These are phyloP conservation scores for Philereme vetulata DNA, from an alignment of 2,888 invertebrate genomes.

Conservation along the genomic window DNA sequence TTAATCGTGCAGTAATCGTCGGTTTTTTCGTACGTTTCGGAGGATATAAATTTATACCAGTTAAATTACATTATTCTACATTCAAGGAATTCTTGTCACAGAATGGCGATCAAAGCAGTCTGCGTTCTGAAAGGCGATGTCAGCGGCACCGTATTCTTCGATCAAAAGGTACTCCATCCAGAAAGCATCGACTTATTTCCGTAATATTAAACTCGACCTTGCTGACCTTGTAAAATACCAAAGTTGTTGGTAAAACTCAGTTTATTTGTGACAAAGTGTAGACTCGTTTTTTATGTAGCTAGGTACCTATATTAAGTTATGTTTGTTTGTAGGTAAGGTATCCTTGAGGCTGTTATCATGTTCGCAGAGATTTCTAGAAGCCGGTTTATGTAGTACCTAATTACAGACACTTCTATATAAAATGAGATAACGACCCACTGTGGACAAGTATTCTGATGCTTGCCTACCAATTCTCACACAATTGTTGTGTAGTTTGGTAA, in stretches of 20 bases:
- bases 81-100: constrained; percentile 27
- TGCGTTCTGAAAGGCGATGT: constrained; percentile 95
- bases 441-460: no score
- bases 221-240: constrained; percentile 7
- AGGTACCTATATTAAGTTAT: not conserved
- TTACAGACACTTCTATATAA: not conserved
- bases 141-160: constrained; percentile 91
- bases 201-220: not conserved
- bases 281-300: not conserved
- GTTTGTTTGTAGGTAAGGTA: no score
- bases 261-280: not conserved
- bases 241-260: not conserved
- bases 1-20: not conserved
- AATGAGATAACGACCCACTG: no score
- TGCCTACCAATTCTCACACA: no score
- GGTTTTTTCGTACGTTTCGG: not conserved
- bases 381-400: not conserved
- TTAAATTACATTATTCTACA: not conserved
- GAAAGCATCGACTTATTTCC: no score
- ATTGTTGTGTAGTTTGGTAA: no score
- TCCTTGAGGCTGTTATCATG: not conserved
- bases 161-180: constrained; percentile 85
- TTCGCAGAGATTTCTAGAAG: constrained; percentile 22
- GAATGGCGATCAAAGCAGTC: constrained; percentile 90
- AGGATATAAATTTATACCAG: not conserved